Base-by-base conservation (phyloP, 1,140 invertebrate species). In the Pomphorhynchus laevis region DNA sequence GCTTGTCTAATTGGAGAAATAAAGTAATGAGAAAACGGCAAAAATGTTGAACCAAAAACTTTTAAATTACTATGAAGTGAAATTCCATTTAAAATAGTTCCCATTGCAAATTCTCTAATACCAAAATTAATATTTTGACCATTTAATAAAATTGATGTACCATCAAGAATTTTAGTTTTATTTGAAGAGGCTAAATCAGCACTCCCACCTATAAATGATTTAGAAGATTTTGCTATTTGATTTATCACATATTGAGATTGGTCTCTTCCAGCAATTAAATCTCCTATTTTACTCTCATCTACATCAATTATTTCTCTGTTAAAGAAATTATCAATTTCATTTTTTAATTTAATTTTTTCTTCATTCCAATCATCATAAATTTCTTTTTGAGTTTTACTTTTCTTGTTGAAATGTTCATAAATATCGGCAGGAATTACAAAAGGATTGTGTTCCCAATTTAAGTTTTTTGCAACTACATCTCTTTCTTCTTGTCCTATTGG, bases 71-170 rank as follows among this genome's bases (percentile, higher is more conserved):
- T 17, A 17, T 33, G 18, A 17, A n/a, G 14, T n/a, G 31, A n/a
- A 16, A 33, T 16, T 16, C 31, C 31, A 16, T 16, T n/a, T 17
- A 33, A 16, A 33, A 33, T 33, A 33, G 31, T 17, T 16, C 31
- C 31, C 31, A 33, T 33, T 33, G 31, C 31, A 17, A 16, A 17
- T 33, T 33, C 31, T 33, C 31, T 33, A 33, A 33, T 17, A n/a
- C 31, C 31, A 33, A 16, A 33, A 17, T 33, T n/a, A 16, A 33
- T 33, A n/a, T 33, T 16, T n/a, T 33, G 14, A 17, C 31, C 31
- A 17, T 33, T 33, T 16, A 33, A 16, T n/a, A n/a, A 16, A 16
- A 33, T 33, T 16, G 31, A n/a, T 33, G 14, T 33, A 33, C n/a
- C 14, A 5, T n/a, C 31, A 33, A 17, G 31, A n/a, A 17, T 33